Base-by-base conservation (phyloP, 2,888 invertebrate genomes). In the Dugesia japonica region DNA sequence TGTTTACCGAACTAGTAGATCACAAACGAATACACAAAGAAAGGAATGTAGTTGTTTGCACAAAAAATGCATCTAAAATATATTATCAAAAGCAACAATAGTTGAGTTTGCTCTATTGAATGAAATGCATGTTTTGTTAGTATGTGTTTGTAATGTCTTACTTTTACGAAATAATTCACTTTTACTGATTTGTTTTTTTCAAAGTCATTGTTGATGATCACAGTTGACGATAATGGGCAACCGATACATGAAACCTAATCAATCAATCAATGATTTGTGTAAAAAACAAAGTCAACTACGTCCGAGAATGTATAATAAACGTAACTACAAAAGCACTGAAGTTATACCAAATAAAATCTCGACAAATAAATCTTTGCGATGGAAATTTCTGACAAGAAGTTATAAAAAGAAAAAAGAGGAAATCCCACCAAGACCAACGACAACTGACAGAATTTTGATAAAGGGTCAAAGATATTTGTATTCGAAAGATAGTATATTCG, bases 181-280 rank as follows among this genome's bases (percentile, higher is more conserved):
- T 20, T 56, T 56, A 56, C 56, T 56, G 56, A 56, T 56, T 23
- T 56, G 56, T 31, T 31, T 31, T 31, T 7, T n/a, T 56, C n/a
- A n/a, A 7, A 56, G 17, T n/a, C 17, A 7, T 23, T n/a, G n/a
- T 1, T 56, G 31, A 4, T 56, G 20, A 56, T 56, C 9, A 56
- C 4, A 56, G 1, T 23, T 56, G 56, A n/a, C 17, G 7, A 7
- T 4, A 23, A 56, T 56, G 56, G 56, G 56, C 23, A 56, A 56
- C 56, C 4, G 23, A 23, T 56, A 56, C 56, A 56, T 56, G 56
- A 56, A 56, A 23, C 56, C 56, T 4, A 56, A 56, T n/a, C 56
- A 56, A 56, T 56, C 56, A 4, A n/a, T 56, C 56, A 56, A 56
- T n/a, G 56, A 56, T 56, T 56, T 56, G 56, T 56, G 56, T n/a